Evolutionary conservation across 64 coral and sea anemone genomes (phyloP), one percentile per base, ranked within the genome.

Genomic region (Montipora sp.): DNA sequence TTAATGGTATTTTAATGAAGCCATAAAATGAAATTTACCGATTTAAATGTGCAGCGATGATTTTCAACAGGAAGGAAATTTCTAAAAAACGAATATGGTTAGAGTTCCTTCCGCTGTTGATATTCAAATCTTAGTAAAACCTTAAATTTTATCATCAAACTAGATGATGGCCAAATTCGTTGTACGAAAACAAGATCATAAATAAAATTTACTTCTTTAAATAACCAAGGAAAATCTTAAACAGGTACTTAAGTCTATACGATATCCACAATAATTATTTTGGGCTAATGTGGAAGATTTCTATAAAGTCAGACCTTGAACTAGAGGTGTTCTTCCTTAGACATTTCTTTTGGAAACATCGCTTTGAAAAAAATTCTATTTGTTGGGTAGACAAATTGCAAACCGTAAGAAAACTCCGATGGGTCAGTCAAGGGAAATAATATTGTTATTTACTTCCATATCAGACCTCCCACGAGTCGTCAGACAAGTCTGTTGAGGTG

Each of bases 401-500:
- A 14, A 11, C 60, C 11, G 3, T 63, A 63, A 12, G 3, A 4
- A 14, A 0, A 14, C 60, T 63, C 3, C 60, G 14, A 14, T 63
- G 0, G 13, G 3, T 4, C 11, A 63, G 60, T 12, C 60, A 15
- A 63, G 45, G 65, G 36, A 67, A 84, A 84, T 50, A 71, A 48
- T 10, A 46, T 13, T 49, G 16, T 9, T 83, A 47, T 83, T 27
- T 4, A 67, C 80, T 5, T 16, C 8, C 43, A 71, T 51, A 8
- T 72, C 65, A 85, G 1, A 85, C 82, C 8, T 85, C 82, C 82
- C 63, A 85, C 0, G 82, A 50, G 45, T 72, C 82, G 1, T 85
- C 82, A 20, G 65, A 68, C 5, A 45, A 85, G 19, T 85, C 82
- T 9, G 82, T 72, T 16, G 65, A 85, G 65, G 3, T 16, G 36